Evolutionary conservation across 1,140 invertebrate genomes (phyloP).

Genomic region (Lucilia cuprina): DNA sequence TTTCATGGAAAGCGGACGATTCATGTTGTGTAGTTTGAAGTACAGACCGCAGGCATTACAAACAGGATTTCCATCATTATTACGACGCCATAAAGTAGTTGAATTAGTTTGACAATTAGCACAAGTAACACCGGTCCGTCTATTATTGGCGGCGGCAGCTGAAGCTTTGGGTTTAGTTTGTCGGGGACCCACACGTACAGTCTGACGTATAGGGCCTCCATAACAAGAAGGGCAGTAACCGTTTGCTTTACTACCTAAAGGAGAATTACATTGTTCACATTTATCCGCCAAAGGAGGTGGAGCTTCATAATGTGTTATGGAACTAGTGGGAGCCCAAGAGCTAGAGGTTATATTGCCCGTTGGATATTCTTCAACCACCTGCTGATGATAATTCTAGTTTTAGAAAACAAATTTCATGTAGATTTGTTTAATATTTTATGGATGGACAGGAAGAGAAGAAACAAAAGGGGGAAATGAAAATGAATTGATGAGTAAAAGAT

Average conservation of each 20-base stretch:
- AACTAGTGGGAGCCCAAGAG: constrained; percentile 46
- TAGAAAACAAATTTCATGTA: constrained; percentile 3
- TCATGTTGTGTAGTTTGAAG: constrained; percentile 89
- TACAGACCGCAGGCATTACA: constrained; percentile 96
- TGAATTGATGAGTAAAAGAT: not conserved
- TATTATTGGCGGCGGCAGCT: constrained; percentile 62
- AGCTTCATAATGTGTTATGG: constrained; percentile 48
- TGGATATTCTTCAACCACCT: constrained; percentile 56
- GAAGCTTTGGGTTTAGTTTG: constrained; percentile 56
- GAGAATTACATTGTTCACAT: constrained; percentile 49
- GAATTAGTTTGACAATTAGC: constrained; percentile 89
- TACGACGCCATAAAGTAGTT: constrained; percentile 91
- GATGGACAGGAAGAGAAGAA: not conserved
- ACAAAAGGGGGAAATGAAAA: not conserved
- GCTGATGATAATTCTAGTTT: constrained; percentile 47
- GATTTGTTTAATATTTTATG: constrained; percentile 4
- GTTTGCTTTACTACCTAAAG: constrained; percentile 45
- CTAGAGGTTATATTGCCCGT: constrained; percentile 45
- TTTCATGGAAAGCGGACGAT: constrained; percentile 92
- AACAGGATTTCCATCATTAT: constrained; percentile 85
- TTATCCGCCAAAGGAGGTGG: constrained; percentile 38
- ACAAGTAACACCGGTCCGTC: constrained; percentile 84
- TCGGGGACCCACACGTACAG: constrained; percentile 45
- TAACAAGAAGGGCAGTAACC: constrained; percentile 45
- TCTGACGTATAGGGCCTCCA: constrained; percentile 35